A percentile compares a stretch with the other conserved stretches of the same genome.
phyloP scores from a whole-genome alignment of 2,113 vertebrate genomes.

The Vicugna pacos region DNA sequence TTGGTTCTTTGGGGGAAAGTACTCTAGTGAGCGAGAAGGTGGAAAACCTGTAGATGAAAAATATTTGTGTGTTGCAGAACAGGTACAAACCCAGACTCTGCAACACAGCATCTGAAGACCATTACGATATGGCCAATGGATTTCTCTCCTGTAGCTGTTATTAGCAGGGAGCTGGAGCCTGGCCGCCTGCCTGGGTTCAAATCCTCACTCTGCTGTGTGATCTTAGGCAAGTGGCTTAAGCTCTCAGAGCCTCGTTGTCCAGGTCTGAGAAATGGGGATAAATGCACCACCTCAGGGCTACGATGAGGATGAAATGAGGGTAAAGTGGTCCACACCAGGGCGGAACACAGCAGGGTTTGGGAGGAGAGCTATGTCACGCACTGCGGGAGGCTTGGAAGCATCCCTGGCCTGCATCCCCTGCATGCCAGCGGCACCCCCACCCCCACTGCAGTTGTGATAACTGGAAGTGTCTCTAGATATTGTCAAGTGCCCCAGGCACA shows the following conservation, averaged over 20 bases:
- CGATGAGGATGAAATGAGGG: neutral
- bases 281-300: neutral
- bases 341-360: too few species aligned
- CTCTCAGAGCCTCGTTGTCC: neutral
- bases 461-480: neutral
- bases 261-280: neutral
- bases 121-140: accelerated
- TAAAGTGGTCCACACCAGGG: accelerated
- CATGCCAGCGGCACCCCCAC: accelerated
- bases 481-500: neutral
- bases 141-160: neutral
- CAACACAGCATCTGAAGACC: neutral
- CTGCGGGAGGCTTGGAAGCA: neutral
- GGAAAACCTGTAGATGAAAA: neutral
- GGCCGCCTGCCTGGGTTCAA: neutral
- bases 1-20: neutral
- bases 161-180: neutral
- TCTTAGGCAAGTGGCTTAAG: neutral
- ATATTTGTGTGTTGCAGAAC: neutral
- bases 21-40: neutral
- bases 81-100: neutral
- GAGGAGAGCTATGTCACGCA: neutral
- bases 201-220: neutral
- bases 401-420: too few species aligned
- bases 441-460: neutral